Evolutionary conservation across 2,113 vertebrate species (phyloP), one percentile per base, ranked within the genome.

Genomic region (Anhinga rufa): DNA sequence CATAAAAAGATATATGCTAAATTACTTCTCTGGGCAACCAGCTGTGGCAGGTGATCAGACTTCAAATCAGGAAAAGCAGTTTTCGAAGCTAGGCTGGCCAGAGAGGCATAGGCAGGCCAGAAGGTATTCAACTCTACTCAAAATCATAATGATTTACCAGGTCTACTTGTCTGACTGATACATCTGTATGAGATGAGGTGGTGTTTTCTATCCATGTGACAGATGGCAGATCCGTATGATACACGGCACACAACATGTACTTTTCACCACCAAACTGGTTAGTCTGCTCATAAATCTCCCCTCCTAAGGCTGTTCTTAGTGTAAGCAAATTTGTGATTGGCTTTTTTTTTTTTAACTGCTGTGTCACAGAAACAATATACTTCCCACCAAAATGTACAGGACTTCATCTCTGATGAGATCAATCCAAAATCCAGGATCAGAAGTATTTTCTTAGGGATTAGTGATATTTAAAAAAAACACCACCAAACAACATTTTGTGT

Each of bases 1-100:
- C 24, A 60, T 92, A 10, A 54, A 32, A 84, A 91, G 72, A 86
- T 49, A 64, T 65, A 83, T 4, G 36, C 61, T 91, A 92, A 96
- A 72, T 85, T 96, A 91, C 91, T 96, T 95, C 72, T 96, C 51
- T 86, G 80, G 65, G 87, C 86, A 93, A 93, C 51, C 81, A 91
- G 46, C 85, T 95, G 82, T 55, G 71, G 64, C 51, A 92, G 36
- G 38, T 31, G 32, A 82, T 75, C 25, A 88, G 88, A 95, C 19
- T 48, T 79, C 71, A 57, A 61, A 71, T 91, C 61, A 26, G n/a
- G 70, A 88, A 72, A 97, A 93, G 82, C 4, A 82, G 55, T 51
- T 68, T 93, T 86, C 76, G 46, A 95, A 94, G 68, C 12, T 42
- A 58, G 49, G 51, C n/a, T 85, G 51, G 51, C 48, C 44, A 42